Evolutionary conservation across 2,888 invertebrate genomes (phyloP).

Genomic region (Eilema depressum): DNA sequence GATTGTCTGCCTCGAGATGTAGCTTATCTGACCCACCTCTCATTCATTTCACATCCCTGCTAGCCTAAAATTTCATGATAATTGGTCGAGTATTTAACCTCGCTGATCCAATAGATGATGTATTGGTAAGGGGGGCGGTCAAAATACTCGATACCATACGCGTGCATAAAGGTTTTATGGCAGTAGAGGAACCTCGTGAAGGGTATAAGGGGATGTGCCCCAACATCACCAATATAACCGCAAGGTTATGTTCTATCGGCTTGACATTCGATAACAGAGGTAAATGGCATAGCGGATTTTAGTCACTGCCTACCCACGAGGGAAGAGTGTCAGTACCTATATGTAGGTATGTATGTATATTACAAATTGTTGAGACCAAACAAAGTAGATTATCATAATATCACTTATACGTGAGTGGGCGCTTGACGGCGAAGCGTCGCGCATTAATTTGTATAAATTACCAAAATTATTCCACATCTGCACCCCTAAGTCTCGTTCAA

Average conservation of each 20-base stretch:
- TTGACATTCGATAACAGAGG: no score
- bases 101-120: not conserved
- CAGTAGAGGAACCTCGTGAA: not conserved
- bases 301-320: not conserved
- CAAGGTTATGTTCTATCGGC: no score
- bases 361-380: slow-evolving; percentile 19
- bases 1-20: no score
- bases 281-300: no score
- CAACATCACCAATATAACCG: no score
- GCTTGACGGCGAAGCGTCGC: slow-evolving; percentile 29
- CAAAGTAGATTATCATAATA: slow-evolving; percentile 44
- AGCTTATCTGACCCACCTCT: no score
- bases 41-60: no score
- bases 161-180: not conserved
- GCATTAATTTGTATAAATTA: slow-evolving; percentile 66
- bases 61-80: no score
- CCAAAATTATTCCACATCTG: slow-evolving; percentile 16
- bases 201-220: no score
- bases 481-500: slow-evolving; percentile 48
- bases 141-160: not conserved
- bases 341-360: not conserved
- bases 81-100: no score
- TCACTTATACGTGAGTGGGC: slow-evolving; percentile 37
- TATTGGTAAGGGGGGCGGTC: not conserved
- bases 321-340: not conserved